These are phyloP conservation scores for Caenorhabditis virilis DNA, from an alignment of 2,888 invertebrate species.

Conservation along the genomic window DNA sequence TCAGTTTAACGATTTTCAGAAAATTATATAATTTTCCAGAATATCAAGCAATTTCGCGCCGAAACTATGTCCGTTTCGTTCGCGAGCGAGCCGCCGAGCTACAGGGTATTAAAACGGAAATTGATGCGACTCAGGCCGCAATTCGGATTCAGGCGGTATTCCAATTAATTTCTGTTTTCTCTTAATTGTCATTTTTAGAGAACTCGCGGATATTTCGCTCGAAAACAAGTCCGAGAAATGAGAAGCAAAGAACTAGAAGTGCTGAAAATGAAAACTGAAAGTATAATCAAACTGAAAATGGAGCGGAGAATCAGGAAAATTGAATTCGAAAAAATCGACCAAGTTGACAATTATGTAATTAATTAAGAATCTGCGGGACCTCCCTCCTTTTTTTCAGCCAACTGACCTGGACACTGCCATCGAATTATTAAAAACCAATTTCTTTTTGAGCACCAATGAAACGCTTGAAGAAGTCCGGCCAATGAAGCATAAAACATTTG, in stretches of 20 bases:
- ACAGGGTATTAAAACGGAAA: conserved; percentile 41
- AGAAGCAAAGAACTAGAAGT: conserved; percentile 43
- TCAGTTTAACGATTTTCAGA: too few relatives aligned
- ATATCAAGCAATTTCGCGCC: conserved; percentile 57
- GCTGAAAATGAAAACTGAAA: conserved; percentile 43
- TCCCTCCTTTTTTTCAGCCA: neutral
- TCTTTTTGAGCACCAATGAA: conserved; percentile 14
- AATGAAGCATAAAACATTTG: neutral
- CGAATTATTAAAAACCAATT: conserved; percentile 12
- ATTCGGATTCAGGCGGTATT: conserved; percentile 55
- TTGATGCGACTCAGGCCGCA: conserved; percentile 54
- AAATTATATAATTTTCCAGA: conserved; percentile 38
- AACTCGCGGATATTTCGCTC: conserved; percentile 56
- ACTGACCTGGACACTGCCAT: conserved; percentile 9
- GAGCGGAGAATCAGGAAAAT: neutral
- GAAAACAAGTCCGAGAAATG: conserved; percentile 50
- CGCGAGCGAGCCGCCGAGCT: conserved; percentile 57
- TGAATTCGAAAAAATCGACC: conserved; percentile 9
- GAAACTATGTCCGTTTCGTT: conserved; percentile 58
- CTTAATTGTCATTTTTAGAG: conserved; percentile 35
- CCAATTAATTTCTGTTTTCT: conserved; percentile 7
- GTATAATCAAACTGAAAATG: conserved; percentile 25
- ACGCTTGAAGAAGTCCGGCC: neutral
- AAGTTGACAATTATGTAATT: conserved; percentile 17
- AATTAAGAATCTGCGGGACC: neutral